Evolutionary conservation across 2,888 invertebrate genomes (phyloP).

Genomic region (Aelia acuminata): DNA sequence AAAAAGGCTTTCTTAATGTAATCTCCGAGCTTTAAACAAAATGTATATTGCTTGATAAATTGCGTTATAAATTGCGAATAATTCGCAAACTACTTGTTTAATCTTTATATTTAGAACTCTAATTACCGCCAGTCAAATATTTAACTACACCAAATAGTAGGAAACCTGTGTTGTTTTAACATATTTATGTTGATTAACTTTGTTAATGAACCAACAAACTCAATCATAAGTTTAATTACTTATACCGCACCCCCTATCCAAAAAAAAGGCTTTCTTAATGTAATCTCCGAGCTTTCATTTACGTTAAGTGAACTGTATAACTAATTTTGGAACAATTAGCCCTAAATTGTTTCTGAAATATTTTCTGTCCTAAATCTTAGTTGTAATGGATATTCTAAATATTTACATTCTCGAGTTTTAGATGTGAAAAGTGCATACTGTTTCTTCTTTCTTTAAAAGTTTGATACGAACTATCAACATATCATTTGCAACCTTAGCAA

Average conservation of each 20-base stretch:
- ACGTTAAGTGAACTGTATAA: background rate
- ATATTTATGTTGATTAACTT: background rate
- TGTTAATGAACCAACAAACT: background rate
- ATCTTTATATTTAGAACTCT: background rate
- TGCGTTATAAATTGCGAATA: too few species aligned
- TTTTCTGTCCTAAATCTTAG: background rate
- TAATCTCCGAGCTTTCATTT: background rate
- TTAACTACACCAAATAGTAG: background rate
- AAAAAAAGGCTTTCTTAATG: background rate
- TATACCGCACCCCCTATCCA: background rate
- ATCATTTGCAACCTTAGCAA: background rate
- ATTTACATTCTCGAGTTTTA: background rate
- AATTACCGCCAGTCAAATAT: background rate
- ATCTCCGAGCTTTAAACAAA: too few species aligned
- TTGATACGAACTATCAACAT: background rate
- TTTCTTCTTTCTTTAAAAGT: background rate
- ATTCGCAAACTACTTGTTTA: too few species aligned
- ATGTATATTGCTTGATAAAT: too few species aligned
- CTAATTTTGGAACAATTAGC: background rate
- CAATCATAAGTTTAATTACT: background rate
- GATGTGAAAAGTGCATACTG: background rate
- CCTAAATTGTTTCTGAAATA: background rate
- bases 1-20: background rate
- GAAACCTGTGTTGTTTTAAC: background rate
- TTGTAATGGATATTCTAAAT: background rate